phyloP scores from a whole-genome alignment of 2,113 vertebrate genomes.

The Platycercus adscitus region DNA sequence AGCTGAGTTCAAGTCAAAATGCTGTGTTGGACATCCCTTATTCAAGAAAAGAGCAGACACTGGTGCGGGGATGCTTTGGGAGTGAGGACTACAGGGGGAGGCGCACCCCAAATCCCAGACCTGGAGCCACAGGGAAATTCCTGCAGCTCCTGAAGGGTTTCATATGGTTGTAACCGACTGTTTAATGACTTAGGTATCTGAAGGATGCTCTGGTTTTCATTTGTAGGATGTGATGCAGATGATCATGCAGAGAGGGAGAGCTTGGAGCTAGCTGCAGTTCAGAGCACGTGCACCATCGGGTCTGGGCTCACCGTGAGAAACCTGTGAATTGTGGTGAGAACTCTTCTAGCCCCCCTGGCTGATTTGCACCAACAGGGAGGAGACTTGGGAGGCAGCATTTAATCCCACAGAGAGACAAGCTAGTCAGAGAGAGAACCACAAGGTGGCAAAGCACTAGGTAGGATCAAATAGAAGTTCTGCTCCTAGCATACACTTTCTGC shows the following conservation, averaged over 20 bases:
- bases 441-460: not conserved
- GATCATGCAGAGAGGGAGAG: not conserved
- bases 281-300: rapidly evolving
- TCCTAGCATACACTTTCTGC: not conserved
- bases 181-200: not conserved
- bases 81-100: not conserved
- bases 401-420: not conserved
- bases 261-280: not conserved
- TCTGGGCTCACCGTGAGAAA: not conserved
- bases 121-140: not conserved
- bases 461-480: not conserved
- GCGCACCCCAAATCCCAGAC: not conserved
- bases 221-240: not conserved
- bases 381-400: not conserved
- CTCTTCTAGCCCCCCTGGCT: rapidly evolving
- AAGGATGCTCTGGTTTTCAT: conserved; percentile 22
- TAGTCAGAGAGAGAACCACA: not conserved
- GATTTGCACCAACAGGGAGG: not conserved
- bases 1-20: conserved; percentile 12
- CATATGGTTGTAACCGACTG: not conserved
- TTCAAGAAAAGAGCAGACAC: not conserved
- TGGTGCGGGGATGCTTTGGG: rapidly evolving
- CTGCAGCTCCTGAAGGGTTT: not conserved
- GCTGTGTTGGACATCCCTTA: not conserved
- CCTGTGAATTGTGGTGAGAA: not conserved